Percentiles rank a stretch among this genome's conserved stretches.
These are phyloP conservation scores for Cladorhizidae sp. DNA, from an alignment of 37 sponge, comb jelly and placozoan species.

Conservation along the genomic window DNA sequence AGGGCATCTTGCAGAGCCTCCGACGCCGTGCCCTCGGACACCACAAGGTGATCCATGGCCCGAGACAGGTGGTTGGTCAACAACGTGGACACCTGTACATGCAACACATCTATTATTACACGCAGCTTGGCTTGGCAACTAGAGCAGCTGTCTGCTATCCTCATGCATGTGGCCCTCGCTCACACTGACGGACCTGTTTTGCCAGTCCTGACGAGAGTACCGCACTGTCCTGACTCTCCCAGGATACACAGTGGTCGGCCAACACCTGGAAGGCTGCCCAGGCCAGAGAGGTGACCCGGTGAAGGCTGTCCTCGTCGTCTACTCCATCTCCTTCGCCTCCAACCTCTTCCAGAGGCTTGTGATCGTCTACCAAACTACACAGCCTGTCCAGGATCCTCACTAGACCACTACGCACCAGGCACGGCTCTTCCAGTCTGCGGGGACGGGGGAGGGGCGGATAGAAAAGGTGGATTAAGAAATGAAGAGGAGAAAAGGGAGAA, in stretches of 20 bases:
- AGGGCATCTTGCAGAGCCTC: constrained; percentile 92
- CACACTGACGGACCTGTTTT: constrained; percentile 53
- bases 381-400: constrained; percentile 86
- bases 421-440: constrained; percentile 72
- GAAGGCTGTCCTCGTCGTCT: constrained; percentile 55
- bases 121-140: too few species aligned
- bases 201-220: constrained; percentile 79
- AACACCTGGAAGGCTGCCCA: constrained; percentile 93
- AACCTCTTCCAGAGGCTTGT: constrained; percentile 35
- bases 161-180: not conserved
- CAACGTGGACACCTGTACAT: constrained; percentile 69
- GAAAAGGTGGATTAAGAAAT: not conserved
- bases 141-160: too few species aligned
- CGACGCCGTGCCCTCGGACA: constrained; percentile 76
- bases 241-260: constrained; percentile 87
- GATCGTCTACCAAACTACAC: constrained; percentile 51
- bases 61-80: constrained; percentile 90
- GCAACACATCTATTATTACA: too few species aligned
- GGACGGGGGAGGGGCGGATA: not conserved
- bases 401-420: constrained; percentile 86
- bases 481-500: too few species aligned
- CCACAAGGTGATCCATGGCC: constrained; percentile 76
- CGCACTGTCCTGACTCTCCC: constrained; percentile 72
- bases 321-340: constrained; percentile 48
- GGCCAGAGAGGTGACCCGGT: constrained; percentile 74